phyloP scores from a whole-genome alignment of 2,113 vertebrate genomes.

The Erpornis zantholeuca region DNA sequence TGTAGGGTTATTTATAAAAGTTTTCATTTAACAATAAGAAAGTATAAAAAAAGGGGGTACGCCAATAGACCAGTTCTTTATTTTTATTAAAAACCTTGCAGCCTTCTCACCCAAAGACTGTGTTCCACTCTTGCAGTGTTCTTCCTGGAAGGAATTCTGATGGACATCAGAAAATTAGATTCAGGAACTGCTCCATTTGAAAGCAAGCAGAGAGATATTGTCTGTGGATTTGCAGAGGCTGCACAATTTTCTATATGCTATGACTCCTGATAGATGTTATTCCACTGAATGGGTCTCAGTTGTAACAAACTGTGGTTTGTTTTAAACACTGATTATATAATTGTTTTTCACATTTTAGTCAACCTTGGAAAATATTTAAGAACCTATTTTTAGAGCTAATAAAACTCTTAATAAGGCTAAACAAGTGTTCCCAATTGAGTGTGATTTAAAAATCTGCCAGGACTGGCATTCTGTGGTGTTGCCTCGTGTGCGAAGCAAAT shows the following conservation, averaged over 20 bases:
- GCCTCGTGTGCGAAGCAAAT: background rate
- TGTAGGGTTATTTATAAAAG: conserved; percentile 45
- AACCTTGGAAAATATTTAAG: conserved; percentile 43
- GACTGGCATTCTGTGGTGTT: background rate
- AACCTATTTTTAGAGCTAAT: conserved; percentile 56
- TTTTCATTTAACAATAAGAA: background rate
- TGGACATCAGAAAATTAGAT: background rate
- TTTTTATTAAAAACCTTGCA: background rate
- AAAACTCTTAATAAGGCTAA: conserved; percentile 50
- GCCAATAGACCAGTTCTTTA: background rate
- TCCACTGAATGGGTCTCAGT: conserved; percentile 37
- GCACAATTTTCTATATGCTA: background rate
- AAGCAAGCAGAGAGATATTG: background rate
- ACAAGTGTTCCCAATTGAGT: background rate
- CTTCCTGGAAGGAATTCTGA: background rate
- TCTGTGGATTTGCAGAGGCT: background rate
- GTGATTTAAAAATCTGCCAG: background rate
- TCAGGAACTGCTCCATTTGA: background rate
- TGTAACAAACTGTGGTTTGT: conserved; percentile 47
- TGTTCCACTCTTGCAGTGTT: background rate
- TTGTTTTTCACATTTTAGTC: conserved; percentile 42
- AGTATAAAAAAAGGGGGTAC: background rate
- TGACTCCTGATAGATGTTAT: background rate
- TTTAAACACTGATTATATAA: conserved; percentile 34
- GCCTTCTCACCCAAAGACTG: background rate